Conservation (phyloP, 1,140 invertebrate species). For the Aphis gossypii region DNA sequence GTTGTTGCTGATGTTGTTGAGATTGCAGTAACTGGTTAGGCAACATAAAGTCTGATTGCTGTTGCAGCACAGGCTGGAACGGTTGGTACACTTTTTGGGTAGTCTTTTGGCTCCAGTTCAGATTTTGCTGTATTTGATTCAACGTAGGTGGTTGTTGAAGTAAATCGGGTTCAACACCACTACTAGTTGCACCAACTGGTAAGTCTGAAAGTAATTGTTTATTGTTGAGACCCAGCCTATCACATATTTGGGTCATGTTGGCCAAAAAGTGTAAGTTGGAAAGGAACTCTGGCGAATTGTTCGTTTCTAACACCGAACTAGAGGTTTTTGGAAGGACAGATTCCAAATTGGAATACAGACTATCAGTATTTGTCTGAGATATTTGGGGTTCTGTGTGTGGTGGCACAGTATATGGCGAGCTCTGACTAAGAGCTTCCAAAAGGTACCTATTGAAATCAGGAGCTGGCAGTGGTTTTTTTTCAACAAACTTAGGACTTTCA, state of each 20-base stretch:
- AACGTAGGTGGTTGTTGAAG: conserved; percentile 54
- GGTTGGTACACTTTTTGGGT: conserved; percentile 44
- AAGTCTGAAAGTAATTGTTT: conserved; percentile 51
- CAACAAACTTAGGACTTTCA: conserved; percentile 50
- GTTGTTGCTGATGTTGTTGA: conserved; percentile 40
- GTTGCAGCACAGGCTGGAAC: conserved; percentile 52
- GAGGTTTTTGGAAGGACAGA: conserved; percentile 53
- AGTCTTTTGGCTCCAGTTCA: conserved; percentile 53
- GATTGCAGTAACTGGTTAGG: conserved; percentile 52
- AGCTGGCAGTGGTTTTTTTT: conserved; percentile 53
- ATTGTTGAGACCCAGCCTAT: conserved; percentile 56
- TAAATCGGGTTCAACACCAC: conserved; percentile 46
- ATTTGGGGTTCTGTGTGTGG: conserved; percentile 53
- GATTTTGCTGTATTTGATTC: conserved; percentile 54
- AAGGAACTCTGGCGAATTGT: conserved; percentile 51
- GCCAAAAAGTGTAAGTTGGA: conserved; percentile 54
- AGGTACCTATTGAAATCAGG: conserved; percentile 47
- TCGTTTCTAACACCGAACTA: conserved; percentile 54
- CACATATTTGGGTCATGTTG: conserved; percentile 55
- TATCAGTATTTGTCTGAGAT: conserved; percentile 52
- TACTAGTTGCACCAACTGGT: conserved; percentile 49
- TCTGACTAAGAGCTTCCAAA: conserved; percentile 47
- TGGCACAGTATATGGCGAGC: conserved; percentile 33
- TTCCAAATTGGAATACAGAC: conserved; percentile 43
- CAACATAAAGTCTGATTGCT: conserved; percentile 49